Evolutionary conservation across 2,113 vertebrate species (phyloP), one percentile per base, ranked within the genome.

Genomic region (Atlantisia rogersi): DNA sequence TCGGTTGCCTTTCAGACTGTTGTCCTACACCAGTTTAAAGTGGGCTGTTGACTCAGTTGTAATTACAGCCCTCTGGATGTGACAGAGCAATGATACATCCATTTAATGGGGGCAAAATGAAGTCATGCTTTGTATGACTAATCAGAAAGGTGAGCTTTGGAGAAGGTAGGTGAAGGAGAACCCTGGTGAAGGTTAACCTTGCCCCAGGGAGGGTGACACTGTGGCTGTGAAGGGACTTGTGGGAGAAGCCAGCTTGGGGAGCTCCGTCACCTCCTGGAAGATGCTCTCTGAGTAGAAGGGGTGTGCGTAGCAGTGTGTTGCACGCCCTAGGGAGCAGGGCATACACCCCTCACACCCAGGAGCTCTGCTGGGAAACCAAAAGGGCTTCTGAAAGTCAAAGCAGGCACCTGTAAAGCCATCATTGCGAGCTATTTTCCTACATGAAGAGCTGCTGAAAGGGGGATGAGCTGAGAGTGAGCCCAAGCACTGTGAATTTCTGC

Each of bases 61-160:
- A 86, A 92, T 93, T 91, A 55, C 12, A 86, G 71, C 79, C 86
- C 67, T 73, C 50, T 67, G 82, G 70, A 24, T 40, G 37, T 96
- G 89, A 5, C 75, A 26, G 26, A 25, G 50, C 65, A 59, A 50
- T 85, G 69, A 90, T 80, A 63, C 79, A 31, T 82, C 60, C 46
- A 8, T 83, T 93, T 77, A 92, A 64, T 90, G 62, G 74, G 75
- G 90, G 79, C 56, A 83, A 17, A 71, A 77, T 94, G 93, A 96
- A 92, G 92, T 95, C 82, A 64, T 80, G 6, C 70, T 86, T 74
- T 24, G 4, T 71, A n/a, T 89, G 94, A 95, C 86, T 96, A 89
- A 93, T 86, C 64, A 52, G 86, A 53, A 81, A 65, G 70, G 32
- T 37, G 11, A 62, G 79, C 71, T 78, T 58, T 63, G 0, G 0